Conservation (phyloP, 2,113 vertebrate species). For the Oreochromis spilurus region DNA sequence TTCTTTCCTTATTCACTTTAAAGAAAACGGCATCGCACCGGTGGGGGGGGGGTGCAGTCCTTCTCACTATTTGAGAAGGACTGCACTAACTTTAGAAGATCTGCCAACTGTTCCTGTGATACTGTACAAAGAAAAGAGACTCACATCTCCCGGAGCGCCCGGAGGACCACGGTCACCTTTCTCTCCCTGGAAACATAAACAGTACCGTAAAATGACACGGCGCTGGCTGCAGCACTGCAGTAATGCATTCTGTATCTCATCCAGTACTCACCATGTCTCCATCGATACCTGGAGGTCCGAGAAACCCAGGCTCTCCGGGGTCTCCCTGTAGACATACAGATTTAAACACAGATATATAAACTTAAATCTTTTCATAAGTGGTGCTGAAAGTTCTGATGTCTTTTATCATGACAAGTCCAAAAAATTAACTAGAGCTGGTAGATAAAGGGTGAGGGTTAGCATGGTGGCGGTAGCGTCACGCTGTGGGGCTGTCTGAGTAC, state of each 20-base stretch:
- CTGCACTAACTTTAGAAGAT: background rate
- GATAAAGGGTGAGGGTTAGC: background rate
- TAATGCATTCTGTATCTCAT: background rate
- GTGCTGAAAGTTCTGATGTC: background rate
- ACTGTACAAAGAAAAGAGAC: background rate
- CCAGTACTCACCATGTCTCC: conserved; percentile 46
- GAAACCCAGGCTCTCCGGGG: conserved; percentile 37
- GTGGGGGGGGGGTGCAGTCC: no score
- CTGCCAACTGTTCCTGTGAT: background rate
- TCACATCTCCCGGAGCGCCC: conserved; percentile 69
- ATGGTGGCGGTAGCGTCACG: fast-evolving
- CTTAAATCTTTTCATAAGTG: background rate
- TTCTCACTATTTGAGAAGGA: fast-evolving
- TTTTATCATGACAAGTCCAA: background rate
- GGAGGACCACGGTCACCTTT: conserved; percentile 52
- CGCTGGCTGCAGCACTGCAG: background rate
- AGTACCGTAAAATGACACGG: fast-evolving
- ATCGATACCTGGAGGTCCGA: conserved; percentile 54
- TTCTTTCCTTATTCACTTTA: background rate
- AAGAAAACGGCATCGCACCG: background rate
- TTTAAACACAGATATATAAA: background rate
- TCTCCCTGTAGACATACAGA: conserved; percentile 51
- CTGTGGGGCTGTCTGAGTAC: background rate
- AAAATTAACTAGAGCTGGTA: background rate
- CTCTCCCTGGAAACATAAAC: conserved; percentile 53